Evolutionary conservation across 2,113 vertebrate species (phyloP).

Genomic region (Hyaena hyaena): DNA sequence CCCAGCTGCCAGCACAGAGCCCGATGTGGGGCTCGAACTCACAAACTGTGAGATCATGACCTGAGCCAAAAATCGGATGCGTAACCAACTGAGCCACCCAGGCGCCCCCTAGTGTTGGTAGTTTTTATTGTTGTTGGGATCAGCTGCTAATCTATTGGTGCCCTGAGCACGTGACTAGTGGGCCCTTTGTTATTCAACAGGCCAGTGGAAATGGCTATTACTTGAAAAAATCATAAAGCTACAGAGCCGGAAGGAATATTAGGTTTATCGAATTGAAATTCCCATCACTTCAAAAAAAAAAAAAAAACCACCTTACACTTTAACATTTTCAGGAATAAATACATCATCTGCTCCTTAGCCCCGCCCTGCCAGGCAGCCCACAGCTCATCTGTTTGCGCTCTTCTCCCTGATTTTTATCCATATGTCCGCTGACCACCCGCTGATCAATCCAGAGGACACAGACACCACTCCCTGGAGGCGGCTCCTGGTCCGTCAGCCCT

Average conservation of each 20-base stretch:
- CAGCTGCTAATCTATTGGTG: neutral
- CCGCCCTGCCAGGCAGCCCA: rapidly evolving
- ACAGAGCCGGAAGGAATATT: neutral
- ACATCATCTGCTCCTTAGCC: neutral
- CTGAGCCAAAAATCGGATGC: too few species aligned
- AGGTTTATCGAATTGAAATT: neutral
- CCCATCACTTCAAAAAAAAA: neutral
- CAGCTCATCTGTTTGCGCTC: neutral
- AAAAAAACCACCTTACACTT: neutral
- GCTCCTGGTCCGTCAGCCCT: too few species aligned
- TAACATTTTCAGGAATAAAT: neutral
- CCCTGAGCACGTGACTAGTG: neutral
- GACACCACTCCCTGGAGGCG: neutral
- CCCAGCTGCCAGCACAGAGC: too few species aligned
- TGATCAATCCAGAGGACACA: neutral
- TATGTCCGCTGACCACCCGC: neutral
- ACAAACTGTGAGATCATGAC: too few species aligned
- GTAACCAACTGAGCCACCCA: too few species aligned
- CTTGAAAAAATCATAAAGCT: neutral
- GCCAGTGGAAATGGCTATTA: neutral
- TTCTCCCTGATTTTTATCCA: neutral
- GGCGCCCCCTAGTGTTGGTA: too few species aligned
- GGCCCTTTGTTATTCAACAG: neutral
- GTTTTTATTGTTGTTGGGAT: too few species aligned
- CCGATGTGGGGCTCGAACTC: too few species aligned